Conservation (phyloP, 23 tunicate species). For the Diplosoma virens region DNA sequence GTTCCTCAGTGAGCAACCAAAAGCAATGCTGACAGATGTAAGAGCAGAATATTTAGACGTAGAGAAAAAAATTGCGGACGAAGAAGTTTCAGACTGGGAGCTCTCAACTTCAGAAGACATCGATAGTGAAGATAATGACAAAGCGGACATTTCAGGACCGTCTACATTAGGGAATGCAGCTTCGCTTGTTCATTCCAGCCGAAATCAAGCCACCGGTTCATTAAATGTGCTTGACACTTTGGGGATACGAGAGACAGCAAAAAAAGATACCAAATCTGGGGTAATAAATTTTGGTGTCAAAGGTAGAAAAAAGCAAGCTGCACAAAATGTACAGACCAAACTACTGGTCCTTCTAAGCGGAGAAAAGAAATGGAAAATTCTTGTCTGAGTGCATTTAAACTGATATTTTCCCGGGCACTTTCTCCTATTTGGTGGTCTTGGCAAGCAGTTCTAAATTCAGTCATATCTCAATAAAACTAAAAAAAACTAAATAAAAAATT, state of each 20-base stretch:
- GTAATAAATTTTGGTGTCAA: background rate
- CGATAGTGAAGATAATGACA: background rate
- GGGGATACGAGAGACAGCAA: background rate
- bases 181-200: background rate
- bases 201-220: background rate
- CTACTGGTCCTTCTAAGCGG: background rate
- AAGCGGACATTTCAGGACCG: background rate
- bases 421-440: too few species aligned
- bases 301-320: background rate
- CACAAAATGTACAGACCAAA: background rate
- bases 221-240: background rate
- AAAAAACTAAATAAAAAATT: too few species aligned
- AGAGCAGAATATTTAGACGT: background rate
- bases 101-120: background rate
- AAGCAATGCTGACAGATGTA: background rate
- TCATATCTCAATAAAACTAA: too few species aligned
- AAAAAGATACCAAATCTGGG: background rate
- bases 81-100: background rate
- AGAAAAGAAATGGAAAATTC: background rate
- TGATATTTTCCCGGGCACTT: too few species aligned
- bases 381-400: background rate
- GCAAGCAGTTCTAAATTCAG: too few species aligned
- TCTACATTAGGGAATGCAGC: background rate
- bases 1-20: background rate
- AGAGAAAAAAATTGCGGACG: background rate